Evolutionary conservation across 2,113 vertebrate species (phyloP), one percentile per base, ranked within the genome.

Genomic region (Pseudorasbora parva): DNA sequence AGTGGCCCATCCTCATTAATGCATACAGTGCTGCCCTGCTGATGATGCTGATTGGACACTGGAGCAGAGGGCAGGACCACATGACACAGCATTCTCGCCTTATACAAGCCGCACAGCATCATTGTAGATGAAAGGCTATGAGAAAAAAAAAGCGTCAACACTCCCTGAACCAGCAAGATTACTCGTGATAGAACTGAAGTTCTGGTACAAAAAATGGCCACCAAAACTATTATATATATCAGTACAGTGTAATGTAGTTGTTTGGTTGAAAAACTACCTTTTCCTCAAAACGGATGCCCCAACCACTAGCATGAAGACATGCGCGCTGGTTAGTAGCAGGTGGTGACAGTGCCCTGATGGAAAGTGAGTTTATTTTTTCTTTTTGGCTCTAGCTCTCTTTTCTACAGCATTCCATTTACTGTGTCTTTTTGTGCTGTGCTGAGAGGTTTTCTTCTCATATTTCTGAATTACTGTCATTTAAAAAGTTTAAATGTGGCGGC

Each of bases 1-100:
- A 59, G 75, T 60, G 80, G 30, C 64, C 64, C 60, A 76, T 69
- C 73, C 47, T 84, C 74, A 82, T 87, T 82, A 82, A 57, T 8
- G 15, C 64, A 60, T 69, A 49, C 15, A 57, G 66, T 17, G 54
- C 64, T 74, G 66, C 64, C 75, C 68, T 8, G 41, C 45, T 84
- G 86, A 62, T 84, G 77, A 71, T 41, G 64, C 60, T 57, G 59
- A 84, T 51, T 64, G 54, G 56, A 9, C 25, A 15, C 2, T 23
- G 47, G 59, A 49, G 75, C 66, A 84, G 47, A 82, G 37, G 49
- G 69, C 23, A 81, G 49, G 23, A 78, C 25, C 27, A 30, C 41
- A n/a, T 56, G 68, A 60, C 60, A 76, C 41, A 51, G 15, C 75
- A 82, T 75, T 79, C 68, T 27, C 11, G n/a, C 4, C 56, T 41